Evolutionary conservation across 2,797 vertebrate genomes (phyloP).

Genomic region (Coracias cyanogaster): DNA sequence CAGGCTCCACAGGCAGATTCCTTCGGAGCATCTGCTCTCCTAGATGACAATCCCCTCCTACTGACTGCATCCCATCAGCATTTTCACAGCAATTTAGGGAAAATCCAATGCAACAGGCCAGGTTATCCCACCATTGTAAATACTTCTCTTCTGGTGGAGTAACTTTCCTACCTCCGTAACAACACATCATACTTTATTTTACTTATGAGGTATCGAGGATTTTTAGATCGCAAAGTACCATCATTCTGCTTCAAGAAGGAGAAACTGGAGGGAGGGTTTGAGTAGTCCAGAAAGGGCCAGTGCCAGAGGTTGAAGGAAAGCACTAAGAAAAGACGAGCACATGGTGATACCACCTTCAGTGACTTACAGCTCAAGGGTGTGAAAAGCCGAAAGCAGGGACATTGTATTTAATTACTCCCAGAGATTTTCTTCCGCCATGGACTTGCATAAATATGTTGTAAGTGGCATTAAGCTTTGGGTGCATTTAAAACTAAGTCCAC

Average conservation of each 20-base stretch:
- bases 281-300: not conserved
- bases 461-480: not conserved
- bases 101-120: not conserved
- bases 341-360: not conserved
- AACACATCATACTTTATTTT: not conserved
- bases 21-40: slow-evolving; percentile 39
- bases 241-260: not conserved
- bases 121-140: not conserved
- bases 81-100: not conserved
- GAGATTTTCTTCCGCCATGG: not conserved
- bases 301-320: not conserved
- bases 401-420: not conserved
- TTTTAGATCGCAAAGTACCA: not conserved
- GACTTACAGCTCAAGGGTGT: rapidly evolving
- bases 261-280: not conserved
- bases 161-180: not conserved
- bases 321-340: not conserved
- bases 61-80: not conserved
- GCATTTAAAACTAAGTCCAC: not conserved
- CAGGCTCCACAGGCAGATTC: slow-evolving; percentile 39
- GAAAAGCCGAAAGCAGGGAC: not conserved
- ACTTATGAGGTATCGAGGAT: not conserved
- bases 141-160: not conserved
- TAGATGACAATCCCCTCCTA: not conserved
- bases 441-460: not conserved